These are phyloP conservation scores for Pardalotus punctatus DNA, from an alignment of 2,113 vertebrate species.

Conservation along the genomic window DNA sequence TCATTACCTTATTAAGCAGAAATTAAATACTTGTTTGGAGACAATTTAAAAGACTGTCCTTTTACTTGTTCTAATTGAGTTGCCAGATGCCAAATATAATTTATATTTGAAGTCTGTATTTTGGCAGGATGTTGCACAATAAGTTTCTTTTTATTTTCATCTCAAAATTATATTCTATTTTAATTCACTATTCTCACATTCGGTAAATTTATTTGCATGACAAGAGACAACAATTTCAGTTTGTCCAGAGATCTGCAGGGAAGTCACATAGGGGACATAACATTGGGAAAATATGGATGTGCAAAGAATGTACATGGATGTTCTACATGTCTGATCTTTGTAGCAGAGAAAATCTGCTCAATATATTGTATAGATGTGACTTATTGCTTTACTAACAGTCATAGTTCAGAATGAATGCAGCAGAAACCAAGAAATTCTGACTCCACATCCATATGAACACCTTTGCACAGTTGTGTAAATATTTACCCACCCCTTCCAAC, in stretches of 20 bases:
- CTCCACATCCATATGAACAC: fast-evolving
- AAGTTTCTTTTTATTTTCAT: background rate
- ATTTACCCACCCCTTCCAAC: background rate
- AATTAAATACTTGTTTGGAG: slow-evolving; percentile 20
- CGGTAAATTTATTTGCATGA: background rate
- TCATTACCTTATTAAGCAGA: background rate
- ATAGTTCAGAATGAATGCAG: background rate
- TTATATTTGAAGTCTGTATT: background rate
- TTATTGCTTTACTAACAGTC: background rate
- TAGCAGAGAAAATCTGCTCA: background rate
- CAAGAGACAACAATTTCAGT: background rate
- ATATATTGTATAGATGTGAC: background rate
- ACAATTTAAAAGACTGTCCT: background rate
- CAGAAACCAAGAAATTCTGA: background rate
- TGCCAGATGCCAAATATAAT: background rate
- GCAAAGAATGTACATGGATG: background rate
- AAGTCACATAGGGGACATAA: background rate
- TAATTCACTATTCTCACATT: background rate
- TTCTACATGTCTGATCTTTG: background rate
- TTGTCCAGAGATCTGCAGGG: background rate
- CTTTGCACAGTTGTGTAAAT: fast-evolving
- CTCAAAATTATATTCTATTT: background rate
- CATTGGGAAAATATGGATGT: background rate
- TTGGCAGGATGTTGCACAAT: background rate
- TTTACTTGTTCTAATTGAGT: slow-evolving; percentile 5